Percentiles rank a stretch among this genome's conserved stretches.
Evolutionary conservation across 1,140 invertebrate species (phyloP).

Genomic region (Pemphigus obesinymphae): DNA sequence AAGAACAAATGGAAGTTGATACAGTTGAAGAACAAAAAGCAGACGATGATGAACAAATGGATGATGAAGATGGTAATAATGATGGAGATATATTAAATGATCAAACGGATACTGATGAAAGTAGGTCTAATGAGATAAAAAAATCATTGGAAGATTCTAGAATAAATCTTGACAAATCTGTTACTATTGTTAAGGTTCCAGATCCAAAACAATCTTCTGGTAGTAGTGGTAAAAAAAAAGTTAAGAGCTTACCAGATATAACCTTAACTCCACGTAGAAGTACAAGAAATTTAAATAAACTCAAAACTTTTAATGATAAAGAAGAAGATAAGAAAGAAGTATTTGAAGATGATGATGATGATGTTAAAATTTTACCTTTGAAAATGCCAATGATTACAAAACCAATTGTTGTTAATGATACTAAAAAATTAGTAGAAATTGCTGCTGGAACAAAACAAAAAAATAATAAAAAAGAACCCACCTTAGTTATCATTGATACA

Average conservation of each 20-base stretch:
- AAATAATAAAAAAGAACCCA: conserved; percentile 66
- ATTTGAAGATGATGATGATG: conserved; percentile 45
- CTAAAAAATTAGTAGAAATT: conserved; percentile 67
- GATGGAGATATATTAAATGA: conserved; percentile 33
- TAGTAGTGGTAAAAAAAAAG: conserved; percentile 48
- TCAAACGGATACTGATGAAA: conserved; percentile 40
- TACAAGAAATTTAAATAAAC: conserved; percentile 59
- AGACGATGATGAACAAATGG: conserved; percentile 43
- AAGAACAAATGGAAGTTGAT: conserved; percentile 29
- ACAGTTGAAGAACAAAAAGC: conserved; percentile 24
- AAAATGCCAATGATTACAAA: conserved; percentile 62
- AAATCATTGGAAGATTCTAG: conserved; percentile 39
- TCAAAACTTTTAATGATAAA: conserved; percentile 60
- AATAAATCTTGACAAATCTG: conserved; percentile 38
- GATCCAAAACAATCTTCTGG: background rate
- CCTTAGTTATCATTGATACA: conserved; percentile 72
- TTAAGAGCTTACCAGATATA: conserved; percentile 51
- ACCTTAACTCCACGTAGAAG: conserved; percentile 58
- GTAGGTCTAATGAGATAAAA: conserved; percentile 41
- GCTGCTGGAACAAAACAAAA: conserved; percentile 57
- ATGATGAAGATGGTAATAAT: conserved; percentile 35
- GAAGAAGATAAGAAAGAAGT: conserved; percentile 55
- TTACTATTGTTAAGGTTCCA: conserved; percentile 12
- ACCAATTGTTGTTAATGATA: conserved; percentile 68
- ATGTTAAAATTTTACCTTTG: conserved; percentile 58